phyloP scores from a whole-genome alignment of 2,113 vertebrate species.

The Pollachius pollachius region DNA sequence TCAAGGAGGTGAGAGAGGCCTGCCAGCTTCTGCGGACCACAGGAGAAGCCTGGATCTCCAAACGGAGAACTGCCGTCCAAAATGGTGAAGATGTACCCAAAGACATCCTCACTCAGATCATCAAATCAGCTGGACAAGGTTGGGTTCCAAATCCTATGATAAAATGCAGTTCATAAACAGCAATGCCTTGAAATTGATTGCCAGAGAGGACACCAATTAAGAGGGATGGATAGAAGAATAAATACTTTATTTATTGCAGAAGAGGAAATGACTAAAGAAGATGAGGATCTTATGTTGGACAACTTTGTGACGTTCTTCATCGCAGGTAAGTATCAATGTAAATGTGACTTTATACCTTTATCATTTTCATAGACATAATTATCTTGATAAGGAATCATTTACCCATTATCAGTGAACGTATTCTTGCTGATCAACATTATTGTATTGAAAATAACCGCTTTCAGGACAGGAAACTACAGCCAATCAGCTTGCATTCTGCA shows the following conservation, averaged over 20 bases:
- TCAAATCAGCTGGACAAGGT: constrained; percentile 75
- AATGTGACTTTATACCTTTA: neutral
- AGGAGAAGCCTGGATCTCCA: constrained; percentile 79
- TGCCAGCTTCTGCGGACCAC: constrained; percentile 77
- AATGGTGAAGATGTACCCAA: constrained; percentile 72
- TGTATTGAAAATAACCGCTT: neutral
- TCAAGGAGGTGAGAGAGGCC: constrained; percentile 76
- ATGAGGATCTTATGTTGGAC: constrained; percentile 85
- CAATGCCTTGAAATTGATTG: too few species aligned
- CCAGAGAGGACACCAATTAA: too few species aligned
- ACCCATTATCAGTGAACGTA: too few species aligned
- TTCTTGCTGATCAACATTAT: neutral
- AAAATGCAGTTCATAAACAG: too few species aligned
- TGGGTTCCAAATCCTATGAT: neutral
- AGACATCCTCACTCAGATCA: constrained; percentile 89
- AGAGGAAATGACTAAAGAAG: constrained; percentile 70
- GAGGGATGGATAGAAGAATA: too few species aligned
- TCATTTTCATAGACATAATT: neutral
- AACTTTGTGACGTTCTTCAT: constrained; percentile 93
- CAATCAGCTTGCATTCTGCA: constrained; percentile 83
- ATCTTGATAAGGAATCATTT: too few species aligned
- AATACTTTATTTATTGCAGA: constrained; percentile 57
- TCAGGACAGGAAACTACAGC: constrained; percentile 91
- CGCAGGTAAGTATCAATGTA: constrained; percentile 76
- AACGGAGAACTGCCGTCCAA: constrained; percentile 74